Evolutionary conservation across 2,113 vertebrate species (phyloP).

Genomic region (Tautogolabrus adspersus): DNA sequence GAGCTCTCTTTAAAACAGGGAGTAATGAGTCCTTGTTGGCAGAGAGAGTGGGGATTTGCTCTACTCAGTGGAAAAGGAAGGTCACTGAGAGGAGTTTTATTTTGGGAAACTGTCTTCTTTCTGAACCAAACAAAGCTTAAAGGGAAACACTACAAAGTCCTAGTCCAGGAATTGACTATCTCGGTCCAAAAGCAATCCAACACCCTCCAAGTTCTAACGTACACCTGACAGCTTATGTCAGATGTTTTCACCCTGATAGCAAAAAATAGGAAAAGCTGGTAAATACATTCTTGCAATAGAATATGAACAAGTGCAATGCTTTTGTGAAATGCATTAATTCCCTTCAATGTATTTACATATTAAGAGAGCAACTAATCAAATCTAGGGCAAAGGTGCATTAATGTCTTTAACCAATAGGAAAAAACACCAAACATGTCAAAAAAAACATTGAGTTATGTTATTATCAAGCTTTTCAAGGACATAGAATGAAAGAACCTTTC

Average conservation of each 20-base stretch:
- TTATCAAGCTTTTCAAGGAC: conserved; percentile 60
- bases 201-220: conserved; percentile 44
- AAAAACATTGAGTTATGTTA: conserved; percentile 12
- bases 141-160: conserved; percentile 81
- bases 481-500: conserved; percentile 22
- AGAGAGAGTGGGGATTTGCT: conserved; percentile 81
- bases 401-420: conserved; percentile 37
- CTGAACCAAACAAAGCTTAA: conserved; percentile 80
- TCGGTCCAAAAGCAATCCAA: conserved; percentile 65
- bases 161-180: conserved; percentile 66
- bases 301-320: conserved; percentile 35
- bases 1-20: conserved; percentile 82
- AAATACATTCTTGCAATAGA: conserved; percentile 34
- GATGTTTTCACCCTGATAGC: conserved; percentile 51
- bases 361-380: conserved; percentile 43
- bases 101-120: conserved; percentile 83
- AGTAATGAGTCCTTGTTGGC: conserved; percentile 85
- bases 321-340: conserved; percentile 45
- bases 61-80: conserved; percentile 81
- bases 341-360: conserved; percentile 47
- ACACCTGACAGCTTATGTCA: conserved; percentile 68
- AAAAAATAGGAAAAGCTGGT: conserved; percentile 37
- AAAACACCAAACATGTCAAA: conserved; percentile 46
- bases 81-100: conserved; percentile 84
- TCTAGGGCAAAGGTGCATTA: conserved; percentile 28